Conservation (phyloP, 2,797 vertebrate genomes). For the Neostethus bicornis region DNA sequence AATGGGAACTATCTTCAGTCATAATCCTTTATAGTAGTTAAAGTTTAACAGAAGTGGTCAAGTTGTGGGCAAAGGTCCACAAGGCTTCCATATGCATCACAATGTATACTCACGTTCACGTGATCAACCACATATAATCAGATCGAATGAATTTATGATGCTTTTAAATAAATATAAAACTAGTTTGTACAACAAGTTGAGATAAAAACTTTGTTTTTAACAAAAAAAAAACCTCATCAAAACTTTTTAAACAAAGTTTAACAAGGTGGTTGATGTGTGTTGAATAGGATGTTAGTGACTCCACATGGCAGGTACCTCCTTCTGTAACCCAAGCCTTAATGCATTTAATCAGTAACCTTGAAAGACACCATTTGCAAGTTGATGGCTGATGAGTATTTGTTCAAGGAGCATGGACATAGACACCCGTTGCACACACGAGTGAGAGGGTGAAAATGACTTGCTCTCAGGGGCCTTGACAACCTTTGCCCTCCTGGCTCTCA, state of each 20-base stretch:
- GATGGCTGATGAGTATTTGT: conserved; percentile 65
- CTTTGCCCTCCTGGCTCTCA: conserved; percentile 73
- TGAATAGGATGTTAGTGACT: neutral
- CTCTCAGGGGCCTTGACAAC: conserved; percentile 75
- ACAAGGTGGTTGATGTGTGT: neutral
- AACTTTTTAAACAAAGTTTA: neutral
- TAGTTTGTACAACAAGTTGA: neutral
- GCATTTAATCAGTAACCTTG: neutral
- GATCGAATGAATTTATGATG: conserved; percentile 22
- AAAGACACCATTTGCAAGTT: conserved; percentile 30
- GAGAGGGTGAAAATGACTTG: conserved; percentile 74
- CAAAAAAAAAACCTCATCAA: neutral
- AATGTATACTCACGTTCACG: conserved; percentile 42
- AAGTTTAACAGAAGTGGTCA: conserved; percentile 67
- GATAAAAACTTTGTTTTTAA: neutral
- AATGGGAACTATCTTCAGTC: conserved; percentile 56
- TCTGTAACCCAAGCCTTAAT: neutral
- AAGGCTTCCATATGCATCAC: conserved; percentile 30
- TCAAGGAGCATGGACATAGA: conserved; percentile 67
- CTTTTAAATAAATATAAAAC: neutral
- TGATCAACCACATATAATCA: conserved; percentile 41
- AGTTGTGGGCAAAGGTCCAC: conserved; percentile 71
- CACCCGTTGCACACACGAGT: conserved; percentile 59
- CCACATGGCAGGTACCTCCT: neutral
- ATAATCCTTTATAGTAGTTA: conserved; percentile 71